Conservation (phyloP, 2,888 invertebrate genomes). For the Sericinus montela region DNA sequence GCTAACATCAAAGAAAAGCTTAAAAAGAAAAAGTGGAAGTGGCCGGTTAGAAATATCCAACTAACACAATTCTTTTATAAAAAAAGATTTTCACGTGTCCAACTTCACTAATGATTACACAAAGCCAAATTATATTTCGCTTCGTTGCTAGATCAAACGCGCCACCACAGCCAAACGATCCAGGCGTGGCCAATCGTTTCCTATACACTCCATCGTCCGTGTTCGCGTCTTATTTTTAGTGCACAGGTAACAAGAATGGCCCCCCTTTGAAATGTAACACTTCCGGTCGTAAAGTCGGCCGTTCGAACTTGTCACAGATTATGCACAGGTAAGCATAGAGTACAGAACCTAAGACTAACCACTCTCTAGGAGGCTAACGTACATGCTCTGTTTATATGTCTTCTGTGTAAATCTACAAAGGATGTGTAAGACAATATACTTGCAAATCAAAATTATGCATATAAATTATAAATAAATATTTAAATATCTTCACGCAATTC, state of each 20-base stretch:
- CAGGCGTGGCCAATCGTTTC: slow-evolving; percentile 43
- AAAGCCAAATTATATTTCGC: slow-evolving; percentile 36
- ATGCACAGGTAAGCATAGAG: not conserved
- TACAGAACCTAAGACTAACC: slow-evolving; percentile 26
- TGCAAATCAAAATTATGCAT: too few species aligned
- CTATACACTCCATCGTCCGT: slow-evolving; percentile 23
- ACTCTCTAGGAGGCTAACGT: not conserved
- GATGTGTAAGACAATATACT: too few species aligned
- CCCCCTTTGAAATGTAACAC: slow-evolving; percentile 74
- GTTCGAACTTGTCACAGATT: slow-evolving; percentile 33
- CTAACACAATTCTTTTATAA: not conserved
- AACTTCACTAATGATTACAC: slow-evolving; percentile 16
- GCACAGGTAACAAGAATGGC: slow-evolving; percentile 76
- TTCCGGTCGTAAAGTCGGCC: slow-evolving; percentile 66
- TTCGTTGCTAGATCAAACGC: slow-evolving; percentile 50
- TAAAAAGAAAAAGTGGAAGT: not conserved
- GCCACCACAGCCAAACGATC: slow-evolving; percentile 25
- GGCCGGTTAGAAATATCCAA: slow-evolving; percentile 6
- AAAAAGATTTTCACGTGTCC: slow-evolving; percentile 9
- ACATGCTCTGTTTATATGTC: too few species aligned
- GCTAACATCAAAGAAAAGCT: not conserved
- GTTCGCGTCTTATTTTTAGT: slow-evolving; percentile 56
- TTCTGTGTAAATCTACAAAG: too few species aligned
- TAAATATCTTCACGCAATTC: too few species aligned
- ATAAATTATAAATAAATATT: too few species aligned